Evolutionary conservation across 2,113 vertebrate genomes (phyloP), one percentile per base, ranked within the genome.

Genomic region (Campylomormyrus tamandua): DNA sequence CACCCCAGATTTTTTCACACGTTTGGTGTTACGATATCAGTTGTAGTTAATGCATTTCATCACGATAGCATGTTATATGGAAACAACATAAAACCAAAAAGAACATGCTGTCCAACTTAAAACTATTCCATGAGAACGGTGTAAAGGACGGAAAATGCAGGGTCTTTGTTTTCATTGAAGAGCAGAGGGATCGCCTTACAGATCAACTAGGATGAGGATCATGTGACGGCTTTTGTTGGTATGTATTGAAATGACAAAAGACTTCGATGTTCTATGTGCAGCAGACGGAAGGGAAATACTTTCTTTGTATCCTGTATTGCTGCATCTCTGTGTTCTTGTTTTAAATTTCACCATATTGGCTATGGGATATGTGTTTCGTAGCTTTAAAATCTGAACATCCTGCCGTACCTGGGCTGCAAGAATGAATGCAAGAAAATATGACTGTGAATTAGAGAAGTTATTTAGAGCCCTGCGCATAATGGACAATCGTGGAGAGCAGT

Each of bases 1-100:
- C 27, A 80, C 52, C 48, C 39, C 35, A 53, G 70, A 83, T 89
- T 83, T 89, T 83, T 89, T 89, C 8, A 52, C 8, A 52, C 50
- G 17, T 89, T 83, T 83, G 70, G 49, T 83, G 70, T 89, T 80
- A 50, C 35, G 39, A 49, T 27, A 13, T 21, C 31, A 83, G 7
- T 50, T 88, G 19, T n/a, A 48, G 8, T 56, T 13, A 89, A 31
- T 17, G 39, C 49, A 89, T 56, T 35, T 42, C 35, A 19, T 56
- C 88, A 83, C 21, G 77, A 42, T 10, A 88, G 58, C 62, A 19
- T 88, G n/a, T 87, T 42, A 39, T 35, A 56, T 62, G 9, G 62
- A 49, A 35, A 10, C 35, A 42, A 35, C 24, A 42, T 50, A 45
- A 89, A 58, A 83, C 74, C 35, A 83, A 53, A 24, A 83, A 89